Conservation (phyloP, 2,113 vertebrate genomes). For the Cyprinus carpio region DNA sequence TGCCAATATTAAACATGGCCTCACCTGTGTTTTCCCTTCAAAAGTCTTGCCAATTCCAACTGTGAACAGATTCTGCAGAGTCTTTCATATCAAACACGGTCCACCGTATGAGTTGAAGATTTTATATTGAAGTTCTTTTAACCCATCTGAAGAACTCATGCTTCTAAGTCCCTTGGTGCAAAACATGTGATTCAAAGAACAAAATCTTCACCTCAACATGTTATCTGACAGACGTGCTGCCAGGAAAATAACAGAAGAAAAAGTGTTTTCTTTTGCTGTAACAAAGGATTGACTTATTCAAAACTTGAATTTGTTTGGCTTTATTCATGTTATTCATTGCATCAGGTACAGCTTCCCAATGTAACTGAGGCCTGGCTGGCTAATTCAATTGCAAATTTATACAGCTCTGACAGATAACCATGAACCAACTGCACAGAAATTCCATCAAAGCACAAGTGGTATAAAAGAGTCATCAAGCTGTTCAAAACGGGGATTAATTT, state of each 20-base stretch:
- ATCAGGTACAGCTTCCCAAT: constrained; percentile 18
- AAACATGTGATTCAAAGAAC: constrained; percentile 21
- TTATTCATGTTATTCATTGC: constrained; percentile 40
- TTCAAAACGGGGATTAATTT: constrained; percentile 1
- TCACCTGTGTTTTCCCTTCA: constrained; percentile 26
- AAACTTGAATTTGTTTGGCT: constrained; percentile 14
- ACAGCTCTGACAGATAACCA: constrained; percentile 41
- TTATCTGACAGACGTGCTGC: constrained; percentile 2
- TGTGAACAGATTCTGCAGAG: constrained; percentile 44
- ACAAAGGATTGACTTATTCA: constrained; percentile 20
- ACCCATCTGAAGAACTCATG: neutral
- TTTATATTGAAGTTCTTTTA: constrained; percentile 27
- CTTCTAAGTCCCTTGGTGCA: neutral
- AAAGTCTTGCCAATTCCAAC: constrained; percentile 36
- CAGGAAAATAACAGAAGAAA: neutral
- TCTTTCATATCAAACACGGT: constrained; percentile 35
- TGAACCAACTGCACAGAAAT: constrained; percentile 41
- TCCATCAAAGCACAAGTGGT: constrained; percentile 37
- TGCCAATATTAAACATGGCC: constrained; percentile 35
- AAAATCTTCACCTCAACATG: neutral
- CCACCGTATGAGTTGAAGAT: constrained; percentile 13
- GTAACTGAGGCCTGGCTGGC: constrained; percentile 30
- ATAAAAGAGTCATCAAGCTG: constrained; percentile 26
- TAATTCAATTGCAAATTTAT: constrained; percentile 55
- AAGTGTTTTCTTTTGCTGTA: neutral